Percentiles rank a stretch among this genome's conserved stretches.
Conservation (phyloP, 2,797 vertebrate species). For the Decapterus maruadsi region DNA sequence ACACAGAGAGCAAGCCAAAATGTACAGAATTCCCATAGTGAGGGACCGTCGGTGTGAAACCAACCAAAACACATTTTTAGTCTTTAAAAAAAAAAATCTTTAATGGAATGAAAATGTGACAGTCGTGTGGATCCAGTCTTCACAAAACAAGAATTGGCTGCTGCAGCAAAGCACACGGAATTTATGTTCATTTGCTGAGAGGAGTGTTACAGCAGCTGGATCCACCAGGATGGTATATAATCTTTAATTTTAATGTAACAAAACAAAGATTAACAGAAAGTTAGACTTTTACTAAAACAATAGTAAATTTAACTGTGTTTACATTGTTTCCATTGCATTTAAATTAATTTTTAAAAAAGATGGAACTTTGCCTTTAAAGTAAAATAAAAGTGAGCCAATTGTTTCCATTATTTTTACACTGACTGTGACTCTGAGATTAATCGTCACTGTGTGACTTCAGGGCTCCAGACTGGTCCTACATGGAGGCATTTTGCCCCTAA, state of each 20-base stretch:
- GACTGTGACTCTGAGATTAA: too few species aligned
- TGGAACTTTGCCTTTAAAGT: too few species aligned
- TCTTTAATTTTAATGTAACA: not conserved
- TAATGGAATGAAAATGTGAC: too few species aligned
- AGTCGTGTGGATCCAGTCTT: not conserved
- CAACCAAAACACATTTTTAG: not conserved
- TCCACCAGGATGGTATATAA: not conserved
- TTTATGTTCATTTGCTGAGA: not conserved
- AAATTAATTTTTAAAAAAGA: not conserved
- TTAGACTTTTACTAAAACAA: not conserved
- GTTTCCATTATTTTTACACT: too few species aligned
- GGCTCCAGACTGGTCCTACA: too few species aligned
- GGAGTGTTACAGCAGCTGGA: too few species aligned
- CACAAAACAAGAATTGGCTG: not conserved
- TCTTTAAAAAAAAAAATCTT: not conserved
- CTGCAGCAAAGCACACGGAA: not conserved
- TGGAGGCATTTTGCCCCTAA: too few species aligned
- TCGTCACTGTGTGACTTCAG: too few species aligned
- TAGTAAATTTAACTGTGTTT: not conserved
- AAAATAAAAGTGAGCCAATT: too few species aligned
- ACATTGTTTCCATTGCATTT: not conserved
- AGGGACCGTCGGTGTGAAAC: not conserved
- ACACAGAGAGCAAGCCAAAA: slow-evolving; percentile 34
- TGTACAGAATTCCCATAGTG: slow-evolving; percentile 34
- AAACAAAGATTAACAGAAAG: not conserved